Base-by-base conservation (phyloP, 1,140 invertebrate species). In the Eubasilissa regina region DNA sequence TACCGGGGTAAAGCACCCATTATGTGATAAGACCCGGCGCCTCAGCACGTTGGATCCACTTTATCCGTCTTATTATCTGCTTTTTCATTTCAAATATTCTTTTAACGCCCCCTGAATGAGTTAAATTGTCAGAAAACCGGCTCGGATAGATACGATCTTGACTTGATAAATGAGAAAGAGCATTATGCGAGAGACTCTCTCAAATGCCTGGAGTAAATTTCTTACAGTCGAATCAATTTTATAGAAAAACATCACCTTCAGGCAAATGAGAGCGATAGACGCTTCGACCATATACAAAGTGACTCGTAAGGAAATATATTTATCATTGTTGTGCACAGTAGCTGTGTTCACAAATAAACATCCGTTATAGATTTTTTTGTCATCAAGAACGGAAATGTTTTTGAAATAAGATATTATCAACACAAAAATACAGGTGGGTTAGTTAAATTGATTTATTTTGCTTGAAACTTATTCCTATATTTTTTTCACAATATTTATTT, bases 121-220 rank as follows among this genome's bases (percentile, higher is more conserved):
- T 82, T 82, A 82, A 82, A 82, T 82, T 82, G 81, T 82, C 81
- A 82, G 81, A 82, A 82, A 82, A 78, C 78, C 81, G 78, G 81
- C 76, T 73, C 74, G 60, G 75, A 75, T 43, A 82, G 78, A 82
- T 80, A 77, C 55, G 75, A 82, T 79, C 81, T 78, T 51, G 81
- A 66, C 78, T 78, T 80, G 81, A 82, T 82, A 82, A 82, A 82
- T 82, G 81, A 72, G 25, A 70, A 35, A 70, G 68, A 78, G 77
- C 81, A 82, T 82, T 82, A 82, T 55, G 56, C 25, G 64, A 78
- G 25, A 56, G 55, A 47, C 44, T n/a, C 44, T 45, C 44, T 47
- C 64, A 6, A 45, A 4, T 35, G 44, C 15, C 45, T 68, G 13
- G 43, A 45, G 64, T 11, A 35, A 35, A 35, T 35, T 35, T 35